Evolutionary conservation across 2,888 invertebrate genomes (phyloP).

Genomic region (Ectobius pallidus): DNA sequence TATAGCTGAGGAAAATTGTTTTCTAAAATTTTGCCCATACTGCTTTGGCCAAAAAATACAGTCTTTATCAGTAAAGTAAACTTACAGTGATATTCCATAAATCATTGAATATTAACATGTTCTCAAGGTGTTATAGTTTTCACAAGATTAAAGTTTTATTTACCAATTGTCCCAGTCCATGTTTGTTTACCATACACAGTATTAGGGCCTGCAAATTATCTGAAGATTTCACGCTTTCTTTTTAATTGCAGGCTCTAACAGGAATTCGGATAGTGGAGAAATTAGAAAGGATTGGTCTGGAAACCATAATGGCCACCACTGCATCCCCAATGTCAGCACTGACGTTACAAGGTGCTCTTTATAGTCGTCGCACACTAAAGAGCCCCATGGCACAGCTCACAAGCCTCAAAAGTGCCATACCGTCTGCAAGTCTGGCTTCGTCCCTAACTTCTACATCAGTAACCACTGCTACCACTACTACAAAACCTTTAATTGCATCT

Average conservation of each 20-base stretch:
- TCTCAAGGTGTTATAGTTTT: too few relatives aligned
- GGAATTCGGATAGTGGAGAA: conserved; percentile 67
- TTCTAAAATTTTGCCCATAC: too few relatives aligned
- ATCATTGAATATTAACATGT: too few relatives aligned
- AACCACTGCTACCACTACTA: background rate
- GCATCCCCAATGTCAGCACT: conserved; percentile 64
- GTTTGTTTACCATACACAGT: too few relatives aligned
- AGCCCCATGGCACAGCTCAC: conserved; percentile 83
- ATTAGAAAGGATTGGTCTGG: conserved; percentile 71
- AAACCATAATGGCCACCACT: conserved; percentile 69
- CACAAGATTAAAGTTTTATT: too few relatives aligned
- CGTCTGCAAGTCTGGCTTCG: background rate
- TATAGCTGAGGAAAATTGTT: too few relatives aligned
- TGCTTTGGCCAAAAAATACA: too few relatives aligned
- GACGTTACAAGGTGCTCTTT: conserved; percentile 66
- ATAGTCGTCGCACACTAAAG: conserved; percentile 64
- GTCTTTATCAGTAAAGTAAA: too few relatives aligned
- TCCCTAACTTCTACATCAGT: conserved; percentile 47
- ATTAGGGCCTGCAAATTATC: too few relatives aligned
- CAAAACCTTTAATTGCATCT: background rate
- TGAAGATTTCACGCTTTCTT: too few relatives aligned
- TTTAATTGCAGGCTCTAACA: conserved; percentile 55
- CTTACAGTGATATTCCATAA: too few relatives aligned
- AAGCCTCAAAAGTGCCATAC: conserved; percentile 65
- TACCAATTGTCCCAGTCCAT: too few relatives aligned